Percentiles rank a stretch among this genome's conserved stretches.
These are phyloP conservation scores for Trachemys scripta DNA, from an alignment of 2,113 vertebrate genomes.

Conservation along the genomic window DNA sequence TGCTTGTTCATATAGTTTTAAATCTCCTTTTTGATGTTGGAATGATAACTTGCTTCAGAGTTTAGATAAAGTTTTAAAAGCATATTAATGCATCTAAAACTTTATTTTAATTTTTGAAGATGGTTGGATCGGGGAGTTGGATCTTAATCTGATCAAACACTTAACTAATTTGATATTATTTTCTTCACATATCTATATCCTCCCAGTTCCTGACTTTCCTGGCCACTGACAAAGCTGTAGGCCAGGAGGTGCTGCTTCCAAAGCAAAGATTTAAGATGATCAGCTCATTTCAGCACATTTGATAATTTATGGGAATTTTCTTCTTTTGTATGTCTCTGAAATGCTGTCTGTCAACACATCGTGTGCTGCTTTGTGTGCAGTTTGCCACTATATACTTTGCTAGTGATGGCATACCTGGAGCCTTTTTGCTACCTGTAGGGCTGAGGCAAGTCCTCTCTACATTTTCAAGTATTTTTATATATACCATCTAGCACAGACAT, in stretches of 20 bases:
- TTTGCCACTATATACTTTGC: not conserved
- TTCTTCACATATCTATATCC: not conserved
- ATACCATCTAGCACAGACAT: not conserved
- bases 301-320: rapidly evolving
- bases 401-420: not conserved
- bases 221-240: not conserved
- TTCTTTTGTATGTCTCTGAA: not conserved
- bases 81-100: not conserved
- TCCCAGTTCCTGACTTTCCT: not conserved
- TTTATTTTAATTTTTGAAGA: not conserved
- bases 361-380: not conserved
- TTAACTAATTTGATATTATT: rapidly evolving
- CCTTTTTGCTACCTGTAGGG: not conserved
- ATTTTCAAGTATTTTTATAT: not conserved
- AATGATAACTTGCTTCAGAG: not conserved
- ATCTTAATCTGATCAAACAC: no score
- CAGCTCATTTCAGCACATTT: no score
- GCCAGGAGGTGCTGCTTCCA: not conserved
- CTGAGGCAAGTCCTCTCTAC: not conserved
- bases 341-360: not conserved
- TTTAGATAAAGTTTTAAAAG: not conserved
- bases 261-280: not conserved
- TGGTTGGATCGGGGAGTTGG: not conserved
- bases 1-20: not conserved
- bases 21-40: not conserved